These are phyloP conservation scores for Bilobella aurantiaca DNA, from an alignment of 1,140 invertebrate species.

Conservation along the genomic window DNA sequence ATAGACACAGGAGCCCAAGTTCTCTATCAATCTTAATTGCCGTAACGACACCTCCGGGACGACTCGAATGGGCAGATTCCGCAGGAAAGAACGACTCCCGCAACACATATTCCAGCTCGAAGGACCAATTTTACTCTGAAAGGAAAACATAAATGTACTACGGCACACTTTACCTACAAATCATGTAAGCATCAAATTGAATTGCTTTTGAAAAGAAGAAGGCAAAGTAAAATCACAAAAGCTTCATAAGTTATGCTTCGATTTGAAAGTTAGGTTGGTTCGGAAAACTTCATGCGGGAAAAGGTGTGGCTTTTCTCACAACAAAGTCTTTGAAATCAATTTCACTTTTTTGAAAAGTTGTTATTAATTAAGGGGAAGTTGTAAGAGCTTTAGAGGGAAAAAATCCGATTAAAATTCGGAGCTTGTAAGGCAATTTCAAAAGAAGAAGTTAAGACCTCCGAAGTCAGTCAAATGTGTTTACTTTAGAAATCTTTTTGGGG, in stretches of 20 bases:
- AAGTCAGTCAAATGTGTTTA: too few relatives aligned
- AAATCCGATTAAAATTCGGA: neutral
- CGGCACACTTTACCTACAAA: neutral
- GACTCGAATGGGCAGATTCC: conserved; percentile 26
- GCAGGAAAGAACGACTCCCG: conserved; percentile 21
- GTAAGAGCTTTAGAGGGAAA: neutral
- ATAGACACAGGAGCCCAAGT: conserved; percentile 30
- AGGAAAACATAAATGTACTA: conserved; percentile 6
- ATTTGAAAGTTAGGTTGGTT: neutral
- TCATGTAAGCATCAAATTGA: neutral
- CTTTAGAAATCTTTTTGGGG: neutral
- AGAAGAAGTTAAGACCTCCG: neutral
- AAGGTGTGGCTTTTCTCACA: neutral
- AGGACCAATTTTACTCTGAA: conserved; percentile 23
- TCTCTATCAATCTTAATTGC: conserved; percentile 36
- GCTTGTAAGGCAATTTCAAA: neutral
- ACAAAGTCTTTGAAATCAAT: neutral
- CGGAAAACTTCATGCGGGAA: neutral
- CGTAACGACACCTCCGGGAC: conserved; percentile 32
- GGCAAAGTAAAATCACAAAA: too few relatives aligned
- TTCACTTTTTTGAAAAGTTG: neutral
- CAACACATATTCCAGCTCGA: conserved; percentile 27
- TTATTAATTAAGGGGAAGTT: neutral
- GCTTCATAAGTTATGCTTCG: too few relatives aligned
- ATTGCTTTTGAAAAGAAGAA: neutral